Conservation (phyloP, 2,888 invertebrate species). For the Agrypnus murinus region DNA sequence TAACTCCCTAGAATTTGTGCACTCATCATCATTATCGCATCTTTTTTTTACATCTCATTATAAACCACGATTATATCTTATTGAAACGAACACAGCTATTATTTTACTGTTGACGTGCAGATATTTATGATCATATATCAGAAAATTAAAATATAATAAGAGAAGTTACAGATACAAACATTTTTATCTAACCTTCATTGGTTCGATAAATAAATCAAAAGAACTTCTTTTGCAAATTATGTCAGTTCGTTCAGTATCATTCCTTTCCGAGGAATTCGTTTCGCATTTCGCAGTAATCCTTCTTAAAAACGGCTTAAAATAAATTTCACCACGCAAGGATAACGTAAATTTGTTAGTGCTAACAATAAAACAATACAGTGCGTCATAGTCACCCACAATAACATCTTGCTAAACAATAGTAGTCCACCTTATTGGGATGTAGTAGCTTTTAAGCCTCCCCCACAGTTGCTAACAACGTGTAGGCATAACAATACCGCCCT, state of each 20-base stretch:
- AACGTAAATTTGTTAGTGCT: conserved; percentile 39
- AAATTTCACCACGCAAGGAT: conserved; percentile 37
- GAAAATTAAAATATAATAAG: background rate
- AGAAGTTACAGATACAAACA: too few relatives aligned
- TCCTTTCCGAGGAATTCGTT: conserved; percentile 19
- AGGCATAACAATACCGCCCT: conserved; percentile 56
- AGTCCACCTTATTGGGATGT: conserved; percentile 55
- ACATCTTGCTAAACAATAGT: conserved; percentile 53
- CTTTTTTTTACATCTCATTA: conserved; percentile 43
- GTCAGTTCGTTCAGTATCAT: background rate
- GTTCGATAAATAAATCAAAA: background rate
- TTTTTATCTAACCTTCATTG: background rate
- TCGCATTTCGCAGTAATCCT: conserved; percentile 21
- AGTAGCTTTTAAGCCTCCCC: conserved; percentile 54
- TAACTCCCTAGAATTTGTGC: conserved; percentile 49
- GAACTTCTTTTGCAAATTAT: background rate
- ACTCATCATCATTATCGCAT: conserved; percentile 49
- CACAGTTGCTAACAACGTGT: conserved; percentile 53
- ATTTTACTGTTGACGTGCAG: conserved; percentile 18
- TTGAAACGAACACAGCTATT: conserved; percentile 21
- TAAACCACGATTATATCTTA: conserved; percentile 38
- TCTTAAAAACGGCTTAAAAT: conserved; percentile 30
- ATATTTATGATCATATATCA: conserved; percentile 11
- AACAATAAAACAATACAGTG: conserved; percentile 54
- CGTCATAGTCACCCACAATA: conserved; percentile 54